Conservation (phyloP, 2,113 vertebrate genomes). For the Plectropomus leopardus region DNA sequence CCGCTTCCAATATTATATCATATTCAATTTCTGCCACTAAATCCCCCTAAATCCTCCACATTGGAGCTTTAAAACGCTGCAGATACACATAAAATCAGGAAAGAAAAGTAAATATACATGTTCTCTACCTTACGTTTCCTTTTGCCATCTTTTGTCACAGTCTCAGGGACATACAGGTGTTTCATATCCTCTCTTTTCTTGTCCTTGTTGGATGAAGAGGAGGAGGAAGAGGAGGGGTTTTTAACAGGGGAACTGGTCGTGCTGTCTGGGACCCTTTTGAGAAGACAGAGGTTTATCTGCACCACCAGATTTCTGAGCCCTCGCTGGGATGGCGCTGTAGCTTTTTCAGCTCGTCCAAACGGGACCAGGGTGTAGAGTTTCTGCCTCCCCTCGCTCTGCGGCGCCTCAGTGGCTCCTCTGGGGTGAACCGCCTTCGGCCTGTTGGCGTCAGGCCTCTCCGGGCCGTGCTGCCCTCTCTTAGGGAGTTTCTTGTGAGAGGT, state of each 20-base stretch:
- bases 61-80: no score
- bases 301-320: constrained; percentile 94
- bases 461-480: constrained; percentile 71
- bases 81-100: not conserved
- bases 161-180: constrained; percentile 80
- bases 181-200: constrained; percentile 83
- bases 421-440: constrained; percentile 75
- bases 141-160: constrained; percentile 87
- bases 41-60: no score
- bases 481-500: constrained; percentile 80
- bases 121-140: constrained; percentile 95
- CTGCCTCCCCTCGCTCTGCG: constrained; percentile 87
- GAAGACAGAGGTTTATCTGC: constrained; percentile 95
- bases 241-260: constrained; percentile 80
- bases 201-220: constrained; percentile 63
- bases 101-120: not conserved
- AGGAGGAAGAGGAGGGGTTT: constrained; percentile 70
- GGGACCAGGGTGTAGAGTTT: constrained; percentile 96
- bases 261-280: constrained; percentile 92
- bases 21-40: no score
- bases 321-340: constrained; percentile 85
- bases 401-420: constrained; percentile 76
- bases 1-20: no score
- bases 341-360: constrained; percentile 91
- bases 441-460: constrained; percentile 68